Evolutionary conservation across 2,888 invertebrate genomes (phyloP).

Genomic region (Mermis nigrescens): DNA sequence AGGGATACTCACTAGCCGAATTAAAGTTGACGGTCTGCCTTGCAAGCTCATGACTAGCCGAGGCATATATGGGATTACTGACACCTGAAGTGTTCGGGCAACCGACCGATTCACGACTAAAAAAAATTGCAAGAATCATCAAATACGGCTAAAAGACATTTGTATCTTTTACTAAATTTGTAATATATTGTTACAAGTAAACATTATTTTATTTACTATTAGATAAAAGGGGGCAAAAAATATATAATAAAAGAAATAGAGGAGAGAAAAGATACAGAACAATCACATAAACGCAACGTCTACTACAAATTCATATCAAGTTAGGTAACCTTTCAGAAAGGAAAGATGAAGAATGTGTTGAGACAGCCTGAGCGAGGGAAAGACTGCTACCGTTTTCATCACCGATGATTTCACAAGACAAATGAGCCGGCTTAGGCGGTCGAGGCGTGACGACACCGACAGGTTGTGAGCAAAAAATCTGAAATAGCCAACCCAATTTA

Average conservation of each 20-base stretch:
- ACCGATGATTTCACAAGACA: not conserved
- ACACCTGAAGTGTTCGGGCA: not conserved
- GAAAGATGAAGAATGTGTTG: too few relatives aligned
- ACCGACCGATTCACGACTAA: not conserved
- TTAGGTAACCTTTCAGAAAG: too few relatives aligned
- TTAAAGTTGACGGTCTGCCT: not conserved
- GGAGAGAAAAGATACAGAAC: too few relatives aligned
- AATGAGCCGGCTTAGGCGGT: constrained; percentile 27
- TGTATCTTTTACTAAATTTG: too few relatives aligned
- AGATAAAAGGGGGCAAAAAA: too few relatives aligned
- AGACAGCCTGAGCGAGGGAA: not conserved
- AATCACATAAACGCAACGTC: too few relatives aligned
- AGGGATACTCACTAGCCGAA: not conserved
- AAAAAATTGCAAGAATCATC: too few relatives aligned
- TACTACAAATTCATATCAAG: too few relatives aligned
- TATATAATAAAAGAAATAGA: too few relatives aligned
- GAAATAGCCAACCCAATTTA: not conserved
- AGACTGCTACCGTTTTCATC: not conserved
- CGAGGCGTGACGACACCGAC: constrained; percentile 19
- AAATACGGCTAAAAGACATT: too few relatives aligned
- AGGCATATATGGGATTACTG: not conserved
- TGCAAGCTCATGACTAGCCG: not conserved
- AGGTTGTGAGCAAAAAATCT: constrained; percentile 25
- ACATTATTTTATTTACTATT: too few relatives aligned
- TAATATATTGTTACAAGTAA: too few relatives aligned